phyloP scores from a whole-genome alignment of 1,140 invertebrate species.

The Stenopsyche tienmushanensis region DNA sequence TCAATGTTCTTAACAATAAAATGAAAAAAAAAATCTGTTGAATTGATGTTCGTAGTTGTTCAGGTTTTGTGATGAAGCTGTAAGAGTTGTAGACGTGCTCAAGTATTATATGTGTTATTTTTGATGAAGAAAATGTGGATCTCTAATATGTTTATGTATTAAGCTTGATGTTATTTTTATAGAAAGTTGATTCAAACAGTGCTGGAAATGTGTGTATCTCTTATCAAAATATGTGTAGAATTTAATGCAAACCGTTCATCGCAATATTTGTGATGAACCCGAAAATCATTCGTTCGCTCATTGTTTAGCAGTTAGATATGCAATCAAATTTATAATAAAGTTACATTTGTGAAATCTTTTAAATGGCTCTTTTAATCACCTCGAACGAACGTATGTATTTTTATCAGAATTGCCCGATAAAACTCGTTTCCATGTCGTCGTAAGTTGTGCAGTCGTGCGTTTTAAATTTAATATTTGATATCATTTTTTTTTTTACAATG shows the following conservation, averaged over 20 bases:
- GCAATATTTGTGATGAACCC: neutral
- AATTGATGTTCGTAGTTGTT: conserved; percentile 1
- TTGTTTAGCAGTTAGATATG: conserved; percentile 29
- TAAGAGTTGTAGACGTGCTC: conserved; percentile 17
- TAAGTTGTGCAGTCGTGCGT: too few relatives aligned
- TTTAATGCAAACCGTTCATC: conserved; percentile 4
- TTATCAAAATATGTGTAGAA: conserved; percentile 11
- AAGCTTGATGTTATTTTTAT: conserved; percentile 3
- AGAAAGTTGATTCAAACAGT: neutral
- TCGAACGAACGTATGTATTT: too few relatives aligned
- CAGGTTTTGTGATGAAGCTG: neutral
- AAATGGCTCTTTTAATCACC: neutral
- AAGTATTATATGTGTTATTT: conserved; percentile 15
- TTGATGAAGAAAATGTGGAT: neutral
- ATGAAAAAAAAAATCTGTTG: too few relatives aligned
- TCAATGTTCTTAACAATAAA: conserved; percentile 13
- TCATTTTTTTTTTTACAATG: too few relatives aligned
- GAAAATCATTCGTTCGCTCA: conserved; percentile 29
- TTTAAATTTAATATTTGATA: too few relatives aligned
- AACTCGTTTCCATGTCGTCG: too few relatives aligned
- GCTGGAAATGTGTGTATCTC: neutral
- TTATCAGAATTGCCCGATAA: too few relatives aligned
- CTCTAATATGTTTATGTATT: conserved; percentile 15
- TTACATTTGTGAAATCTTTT: conserved; percentile 20
- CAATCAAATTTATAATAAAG: conserved; percentile 30